Conservation (phyloP, 1,140 invertebrate species). For the Cyclina sinensis region DNA sequence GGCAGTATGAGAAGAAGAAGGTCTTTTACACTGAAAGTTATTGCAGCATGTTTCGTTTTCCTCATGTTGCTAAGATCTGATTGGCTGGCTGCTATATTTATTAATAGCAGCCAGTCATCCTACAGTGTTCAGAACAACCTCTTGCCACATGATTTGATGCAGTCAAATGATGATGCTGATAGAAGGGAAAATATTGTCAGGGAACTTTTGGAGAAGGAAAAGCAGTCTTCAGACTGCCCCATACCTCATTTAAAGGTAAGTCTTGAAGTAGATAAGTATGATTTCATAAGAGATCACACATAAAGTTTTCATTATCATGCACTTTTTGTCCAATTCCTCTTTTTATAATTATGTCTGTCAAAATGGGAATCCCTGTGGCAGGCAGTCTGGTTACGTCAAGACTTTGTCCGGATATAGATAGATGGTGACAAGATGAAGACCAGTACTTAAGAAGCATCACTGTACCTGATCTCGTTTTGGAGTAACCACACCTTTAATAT, state of each 20-base stretch:
- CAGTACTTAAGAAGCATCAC: too few relatives aligned
- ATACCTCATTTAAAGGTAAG: constrained; percentile 25
- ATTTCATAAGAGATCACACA: too few relatives aligned
- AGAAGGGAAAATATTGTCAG: neutral
- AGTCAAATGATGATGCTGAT: neutral
- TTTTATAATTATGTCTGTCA: too few relatives aligned
- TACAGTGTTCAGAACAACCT: neutral
- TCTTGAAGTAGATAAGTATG: neutral
- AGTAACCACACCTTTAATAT: too few relatives aligned
- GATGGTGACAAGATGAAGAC: too few relatives aligned
- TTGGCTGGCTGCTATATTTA: neutral
- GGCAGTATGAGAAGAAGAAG: constrained; percentile 30
- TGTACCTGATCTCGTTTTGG: too few relatives aligned
- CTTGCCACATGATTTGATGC: neutral
- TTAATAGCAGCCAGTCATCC: neutral
- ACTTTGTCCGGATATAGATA: too few relatives aligned
- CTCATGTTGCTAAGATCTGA: constrained; percentile 36
- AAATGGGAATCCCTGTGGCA: too few relatives aligned
- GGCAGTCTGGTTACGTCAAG: too few relatives aligned
- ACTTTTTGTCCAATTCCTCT: too few relatives aligned
- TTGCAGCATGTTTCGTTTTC: constrained; percentile 18
- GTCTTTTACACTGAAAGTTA: neutral
- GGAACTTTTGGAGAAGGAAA: neutral
- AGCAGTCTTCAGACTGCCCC: neutral
- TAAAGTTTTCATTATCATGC: too few relatives aligned